Percentiles rank a stretch among this genome's conserved stretches.
These are phyloP conservation scores for Chionodraco myersi DNA, from an alignment of 2,113 vertebrate species.

Conservation along the genomic window DNA sequence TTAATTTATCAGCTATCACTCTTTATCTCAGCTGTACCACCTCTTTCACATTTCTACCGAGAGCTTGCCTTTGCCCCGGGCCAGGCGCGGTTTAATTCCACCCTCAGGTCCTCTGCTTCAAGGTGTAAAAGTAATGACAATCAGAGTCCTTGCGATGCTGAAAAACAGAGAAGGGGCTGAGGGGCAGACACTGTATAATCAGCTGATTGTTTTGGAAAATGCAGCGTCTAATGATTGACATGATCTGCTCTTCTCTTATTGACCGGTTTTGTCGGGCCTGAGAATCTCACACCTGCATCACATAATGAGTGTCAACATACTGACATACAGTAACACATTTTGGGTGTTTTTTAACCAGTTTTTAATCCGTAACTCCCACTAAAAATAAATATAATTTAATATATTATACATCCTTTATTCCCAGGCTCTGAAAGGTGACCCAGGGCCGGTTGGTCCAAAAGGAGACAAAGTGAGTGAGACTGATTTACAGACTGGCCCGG, in stretches of 20 bases:
- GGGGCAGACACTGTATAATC: constrained; percentile 13
- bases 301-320: constrained; percentile 33
- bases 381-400: constrained; percentile 25
- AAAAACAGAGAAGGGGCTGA: neutral
- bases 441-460: constrained; percentile 86
- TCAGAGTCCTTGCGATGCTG: constrained; percentile 45
- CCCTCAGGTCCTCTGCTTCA: constrained; percentile 53
- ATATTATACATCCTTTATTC: constrained; percentile 59
- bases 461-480: constrained; percentile 90
- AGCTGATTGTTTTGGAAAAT: constrained; percentile 43
- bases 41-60: constrained; percentile 60
- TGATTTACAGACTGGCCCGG: constrained; percentile 3
- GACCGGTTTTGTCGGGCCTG: constrained; percentile 51
- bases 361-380: constrained; percentile 14
- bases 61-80: constrained; percentile 75
- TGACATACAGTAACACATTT: constrained; percentile 47
- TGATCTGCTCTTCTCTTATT: constrained; percentile 39
- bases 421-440: constrained; percentile 89
- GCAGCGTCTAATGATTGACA: constrained; percentile 32
- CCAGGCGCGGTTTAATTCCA: constrained; percentile 48
- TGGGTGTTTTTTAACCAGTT: neutral
- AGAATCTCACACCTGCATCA: constrained; percentile 60
- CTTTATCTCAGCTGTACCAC: constrained; percentile 70
- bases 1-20: constrained; percentile 79
- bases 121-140: constrained; percentile 65